Percentiles rank a stretch among this genome's conserved stretches.
These are phyloP conservation scores for Hirundichthys speculiger DNA, from an alignment of 2,113 vertebrate genomes.

Conservation along the genomic window DNA sequence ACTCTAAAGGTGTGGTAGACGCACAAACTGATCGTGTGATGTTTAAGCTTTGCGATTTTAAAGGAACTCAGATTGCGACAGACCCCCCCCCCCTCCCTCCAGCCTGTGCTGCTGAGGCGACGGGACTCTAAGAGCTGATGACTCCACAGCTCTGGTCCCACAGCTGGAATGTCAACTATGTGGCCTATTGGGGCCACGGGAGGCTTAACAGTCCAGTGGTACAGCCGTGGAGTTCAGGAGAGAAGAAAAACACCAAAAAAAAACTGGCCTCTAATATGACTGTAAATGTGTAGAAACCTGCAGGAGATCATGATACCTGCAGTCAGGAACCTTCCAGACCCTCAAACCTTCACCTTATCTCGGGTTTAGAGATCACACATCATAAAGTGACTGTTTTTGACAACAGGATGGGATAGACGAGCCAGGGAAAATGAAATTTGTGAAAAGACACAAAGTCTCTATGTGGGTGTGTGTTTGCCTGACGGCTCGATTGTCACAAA, in stretches of 20 bases:
- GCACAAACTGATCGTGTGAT: background rate
- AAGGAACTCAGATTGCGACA: background rate
- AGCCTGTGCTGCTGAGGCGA: constrained; percentile 19
- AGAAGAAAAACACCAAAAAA: constrained; percentile 5
- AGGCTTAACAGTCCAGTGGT: constrained; percentile 62
- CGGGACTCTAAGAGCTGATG: constrained; percentile 51
- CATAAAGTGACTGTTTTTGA: background rate
- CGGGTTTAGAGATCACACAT: background rate
- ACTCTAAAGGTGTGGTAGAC: background rate
- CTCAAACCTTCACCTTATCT: background rate
- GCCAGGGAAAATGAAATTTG: constrained; percentile 2
- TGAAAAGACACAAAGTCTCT: constrained; percentile 7
- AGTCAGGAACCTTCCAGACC: background rate
- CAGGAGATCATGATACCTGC: constrained; percentile 7
- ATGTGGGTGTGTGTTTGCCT: background rate
- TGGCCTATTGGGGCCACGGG: constrained; percentile 67
- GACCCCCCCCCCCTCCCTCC: constrained; percentile 7
- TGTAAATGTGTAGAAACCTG: constrained; percentile 18
- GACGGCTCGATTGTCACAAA: constrained; percentile 15
- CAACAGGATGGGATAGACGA: background rate
- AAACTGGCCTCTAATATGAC: background rate
- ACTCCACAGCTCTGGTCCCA: constrained; percentile 61
- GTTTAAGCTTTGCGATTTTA: background rate
- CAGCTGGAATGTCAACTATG: constrained; percentile 73
- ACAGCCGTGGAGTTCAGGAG: constrained; percentile 17